Base-by-base conservation (phyloP, 2,888 invertebrate genomes). In the Charanyca ferruginea region DNA sequence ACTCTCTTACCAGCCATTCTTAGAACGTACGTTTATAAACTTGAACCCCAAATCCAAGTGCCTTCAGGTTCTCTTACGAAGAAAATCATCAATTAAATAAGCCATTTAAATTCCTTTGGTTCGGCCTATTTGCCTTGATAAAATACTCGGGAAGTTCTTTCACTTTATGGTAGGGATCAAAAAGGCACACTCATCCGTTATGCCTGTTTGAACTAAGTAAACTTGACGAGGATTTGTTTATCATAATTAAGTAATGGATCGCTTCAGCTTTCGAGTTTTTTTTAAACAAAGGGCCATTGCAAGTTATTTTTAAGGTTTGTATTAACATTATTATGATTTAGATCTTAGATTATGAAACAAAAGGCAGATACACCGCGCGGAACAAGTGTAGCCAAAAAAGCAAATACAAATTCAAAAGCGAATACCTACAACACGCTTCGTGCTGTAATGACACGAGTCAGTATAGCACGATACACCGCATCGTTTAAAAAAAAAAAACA, bases 71-170 rank as follows among this genome's bases (percentile, higher is more conserved):
- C 60, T 69, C 47, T 81, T 41, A 63, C 82, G 87, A 85, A 81
- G 83, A 66, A 83, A 80, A 77, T 76, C 69, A 66, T 76, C 79
- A 83, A 87, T 87, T 86, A 86, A 86, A 87, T 84, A 83, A 84
- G 80, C 76, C 80, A 85, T 83, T 85, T 82, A 79, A 83, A 86
- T 85, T 84, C 83, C 83, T 88, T 88, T 87, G 85, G 85, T 84
- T 83, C 76, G 64, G 71, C 79, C 73, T 84, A 78, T 85, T 87
- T 84, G 73, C 78, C 67, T 72, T 79, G 66, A 79, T 79, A 76
- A 82, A 83, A 85, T 79, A 81, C 68, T 64, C 59, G 54, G 48
- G 58, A 55, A 65, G 44, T 71, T 62, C 59, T 73, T 72, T 74
- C 61, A 57, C 52, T 73, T 73, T 67, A 61, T 57, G 59, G 62